phyloP scores from a whole-genome alignment of 2,888 invertebrate species.

The Sturmia bella region DNA sequence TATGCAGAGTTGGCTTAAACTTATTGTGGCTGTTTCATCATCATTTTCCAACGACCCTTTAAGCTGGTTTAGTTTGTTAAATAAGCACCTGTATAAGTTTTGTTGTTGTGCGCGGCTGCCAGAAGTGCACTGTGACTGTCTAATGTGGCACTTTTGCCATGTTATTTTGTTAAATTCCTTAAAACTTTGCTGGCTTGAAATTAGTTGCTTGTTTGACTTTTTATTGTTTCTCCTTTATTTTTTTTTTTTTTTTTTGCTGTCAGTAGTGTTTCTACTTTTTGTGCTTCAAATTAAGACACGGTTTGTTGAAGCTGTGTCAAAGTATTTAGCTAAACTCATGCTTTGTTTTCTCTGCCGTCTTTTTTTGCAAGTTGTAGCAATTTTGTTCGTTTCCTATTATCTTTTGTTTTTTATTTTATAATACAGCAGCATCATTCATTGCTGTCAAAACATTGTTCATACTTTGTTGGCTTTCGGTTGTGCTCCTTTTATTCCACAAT shows the following conservation, averaged over 20 bases:
- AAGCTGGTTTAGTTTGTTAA: constrained; percentile 36
- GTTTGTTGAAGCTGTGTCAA: not conserved
- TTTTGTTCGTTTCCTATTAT: constrained; percentile 28
- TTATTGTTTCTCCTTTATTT: not conserved
- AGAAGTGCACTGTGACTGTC: constrained; percentile 17
- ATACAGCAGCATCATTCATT: not conserved
- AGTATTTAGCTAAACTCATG: constrained; percentile 3
- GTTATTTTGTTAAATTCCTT: constrained; percentile 7
- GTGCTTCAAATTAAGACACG: constrained; percentile 23
- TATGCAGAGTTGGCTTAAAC: constrained; percentile 33
- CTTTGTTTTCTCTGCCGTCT: constrained; percentile 11
- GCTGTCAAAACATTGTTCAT: constrained; percentile 58
- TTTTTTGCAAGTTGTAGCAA: constrained; percentile 13
- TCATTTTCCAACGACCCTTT: constrained; percentile 20
- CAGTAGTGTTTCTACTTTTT: constrained; percentile 20
- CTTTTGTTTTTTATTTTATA: too few relatives aligned
- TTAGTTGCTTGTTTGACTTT: constrained; percentile 24
- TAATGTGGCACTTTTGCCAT: constrained; percentile 43
- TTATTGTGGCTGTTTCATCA: constrained; percentile 16
- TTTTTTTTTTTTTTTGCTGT: not conserved
- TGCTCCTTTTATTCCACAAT: constrained; percentile 45
- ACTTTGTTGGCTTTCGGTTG: constrained; percentile 45
- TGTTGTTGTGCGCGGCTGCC: not conserved
- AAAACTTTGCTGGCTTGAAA: not conserved
- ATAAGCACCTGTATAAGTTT: constrained; percentile 30